These are phyloP conservation scores for Phenacoccus solenopsis DNA, from an alignment of 1,140 invertebrate species.

Conservation along the genomic window DNA sequence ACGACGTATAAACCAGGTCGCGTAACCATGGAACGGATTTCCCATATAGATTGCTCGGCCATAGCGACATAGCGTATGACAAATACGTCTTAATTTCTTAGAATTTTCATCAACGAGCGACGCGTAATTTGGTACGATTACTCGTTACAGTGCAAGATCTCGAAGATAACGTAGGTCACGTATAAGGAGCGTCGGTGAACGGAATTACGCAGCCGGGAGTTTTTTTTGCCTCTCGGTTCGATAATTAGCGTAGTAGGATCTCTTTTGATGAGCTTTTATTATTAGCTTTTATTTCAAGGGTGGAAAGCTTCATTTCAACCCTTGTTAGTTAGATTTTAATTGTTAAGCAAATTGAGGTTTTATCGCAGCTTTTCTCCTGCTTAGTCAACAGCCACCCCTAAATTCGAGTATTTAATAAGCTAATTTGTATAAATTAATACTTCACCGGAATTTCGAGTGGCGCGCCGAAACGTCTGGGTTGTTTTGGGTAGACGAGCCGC, in stretches of 20 bases:
- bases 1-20: too few relatives aligned
- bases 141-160: too few relatives aligned
- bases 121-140: too few relatives aligned
- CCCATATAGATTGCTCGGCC: too few relatives aligned
- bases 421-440: constrained; percentile 10
- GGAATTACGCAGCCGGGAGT: not conserved
- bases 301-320: not conserved
- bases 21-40: too few relatives aligned
- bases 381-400: not conserved
- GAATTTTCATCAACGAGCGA: too few relatives aligned
- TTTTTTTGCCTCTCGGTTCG: not conserved
- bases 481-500: not conserved
- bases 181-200: too few relatives aligned
- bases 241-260: constrained; percentile 9
- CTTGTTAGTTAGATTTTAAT: constrained; percentile 17
- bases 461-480: not conserved
- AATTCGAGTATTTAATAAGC: constrained; percentile 13
- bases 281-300: constrained; percentile 9
- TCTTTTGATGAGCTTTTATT: constrained; percentile 17
- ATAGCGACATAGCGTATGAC: too few relatives aligned
- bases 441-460: not conserved
- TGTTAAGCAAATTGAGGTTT: constrained; percentile 15
- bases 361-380: not conserved
- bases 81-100: too few relatives aligned
- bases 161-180: too few relatives aligned